Base-by-base conservation (phyloP, 2,113 vertebrate genomes). In the Microcebus lehilahytsara region DNA sequence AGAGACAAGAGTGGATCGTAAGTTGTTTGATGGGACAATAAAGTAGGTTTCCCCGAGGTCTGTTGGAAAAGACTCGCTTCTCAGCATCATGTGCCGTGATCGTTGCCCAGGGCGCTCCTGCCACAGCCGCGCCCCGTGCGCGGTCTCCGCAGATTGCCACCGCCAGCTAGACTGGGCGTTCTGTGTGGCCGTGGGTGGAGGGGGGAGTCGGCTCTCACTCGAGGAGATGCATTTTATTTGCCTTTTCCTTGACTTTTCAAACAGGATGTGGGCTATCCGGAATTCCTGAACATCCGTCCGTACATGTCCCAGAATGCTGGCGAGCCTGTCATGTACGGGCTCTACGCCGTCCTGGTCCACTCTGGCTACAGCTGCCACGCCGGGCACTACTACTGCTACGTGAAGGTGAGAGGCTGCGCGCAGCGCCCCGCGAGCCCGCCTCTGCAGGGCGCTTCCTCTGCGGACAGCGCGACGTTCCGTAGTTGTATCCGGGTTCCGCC, bases 381-480 rank as follows among this genome's bases (percentile, higher is more conserved):
- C 0, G 99, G 99, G 0, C 99, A 99, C 98, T 99, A 99, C 92
- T 99, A 99, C 98, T 99, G 99, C 98, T 99, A 99, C 0, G 99
- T 99, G 85, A 99, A 99, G 99, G 99, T 99, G 92, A 97, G 58
- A 22, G 25, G 7, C 9, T 0, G 20, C 1, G 6, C 8, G 56
- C 56, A 8, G 6, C 7, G 56, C 19, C 56, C 2, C 2, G 20
- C 7, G 2, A 19, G 56, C 56, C 56, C 22, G 40, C 19, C 30
- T 22, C 32, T 20, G 27, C 20, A 19, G 1, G 5, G 34, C 12
- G 1, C 12, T 27, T 49, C 2, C 34, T 71, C 53, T 60, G 6
- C 16, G 58, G 37, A 32, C 34, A 34, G 11, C 6, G n/a, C 9
- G 1, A 0, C 32, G 20, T 10, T 62, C 71, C 11, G 13, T 27